Percentiles rank a stretch among this genome's conserved stretches.
Conservation (phyloP, 1,140 invertebrate genomes). For the Patella vulgata region DNA sequence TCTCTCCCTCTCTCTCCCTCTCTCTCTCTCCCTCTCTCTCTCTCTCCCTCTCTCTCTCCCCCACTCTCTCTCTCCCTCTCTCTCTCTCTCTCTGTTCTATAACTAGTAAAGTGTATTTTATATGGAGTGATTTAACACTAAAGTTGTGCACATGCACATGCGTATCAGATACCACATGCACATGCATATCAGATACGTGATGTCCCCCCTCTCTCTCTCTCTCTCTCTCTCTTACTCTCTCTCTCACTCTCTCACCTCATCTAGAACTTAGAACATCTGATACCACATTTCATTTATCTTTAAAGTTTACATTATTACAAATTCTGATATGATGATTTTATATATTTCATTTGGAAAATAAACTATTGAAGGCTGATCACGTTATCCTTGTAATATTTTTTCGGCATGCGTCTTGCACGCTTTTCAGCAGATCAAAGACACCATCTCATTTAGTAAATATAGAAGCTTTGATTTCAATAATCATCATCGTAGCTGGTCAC, state of each 20-base stretch:
- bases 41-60: too few species aligned
- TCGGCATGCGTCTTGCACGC: too few species aligned
- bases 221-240: conserved; percentile 24
- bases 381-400: too few species aligned
- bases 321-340: too few species aligned
- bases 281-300: too few species aligned
- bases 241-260: conserved; percentile 17
- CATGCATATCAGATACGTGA: conserved; percentile 2
- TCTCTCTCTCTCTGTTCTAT: conserved; percentile 8
- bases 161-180: not conserved
- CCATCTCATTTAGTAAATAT: too few species aligned
- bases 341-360: too few species aligned
- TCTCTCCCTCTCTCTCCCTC: conserved; percentile 19
- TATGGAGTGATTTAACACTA: not conserved
- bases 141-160: not conserved
- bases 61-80: conserved; percentile 6
- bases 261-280: not conserved
- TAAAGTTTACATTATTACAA: too few species aligned
- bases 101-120: not conserved
- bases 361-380: too few species aligned
- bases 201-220: conserved; percentile 19
- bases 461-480: too few species aligned
- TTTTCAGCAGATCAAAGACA: too few species aligned
- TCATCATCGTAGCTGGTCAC: too few species aligned
- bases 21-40: conserved; percentile 3